Evolutionary conservation across 30 jellyfish, hydroid and myxozoan genomes (phyloP), one percentile per base, ranked within the genome.

Genomic region (Turritopsis dohrnii): DNA sequence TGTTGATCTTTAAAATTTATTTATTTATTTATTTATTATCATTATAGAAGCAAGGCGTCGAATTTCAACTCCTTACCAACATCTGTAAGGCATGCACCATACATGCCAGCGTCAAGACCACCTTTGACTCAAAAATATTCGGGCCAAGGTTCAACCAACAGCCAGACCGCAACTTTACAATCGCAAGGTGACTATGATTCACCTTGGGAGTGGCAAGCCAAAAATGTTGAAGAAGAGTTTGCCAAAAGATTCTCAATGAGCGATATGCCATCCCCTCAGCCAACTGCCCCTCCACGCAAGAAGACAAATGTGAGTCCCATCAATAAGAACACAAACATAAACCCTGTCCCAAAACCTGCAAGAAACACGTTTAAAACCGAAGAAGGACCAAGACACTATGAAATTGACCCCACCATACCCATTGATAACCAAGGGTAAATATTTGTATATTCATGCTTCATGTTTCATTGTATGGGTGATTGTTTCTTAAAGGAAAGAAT

Each of bases 181-280:
- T 53, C 83, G 0, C 60, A 65, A 19, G 96, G 91, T 79, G 95
- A 86, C 75, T 91, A 91, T 79, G 97, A 91, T 81, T 94, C 97
- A 26, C 97, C 97, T 0, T 91, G 97, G 97, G 97, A 91, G 79
- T 91, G 97, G 97, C 84, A 79, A 28, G 73, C 75, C 17, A 71
- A 76, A 27, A 65, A 80, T 21, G 83, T 80, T 8, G 83, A 80
- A 80, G 83, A 30, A 22, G 87, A 80, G 27, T 80, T 80, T 80
- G 85, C 41, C 8, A 80, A 80, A 65, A 81, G 87, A 19, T 80
- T 80, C 28, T 80, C 87, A 80, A 26, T 80, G 17, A 54, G 87
- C 16, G 87, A 26, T 16, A 25, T 31, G 13, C 22, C 82, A 52
- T 77, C 85, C 3, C 19, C 85, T 17, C 30, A 26, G 13, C 41